phyloP scores from a whole-genome alignment of 2,113 vertebrate species.

The Genyomyrus donnyi region DNA sequence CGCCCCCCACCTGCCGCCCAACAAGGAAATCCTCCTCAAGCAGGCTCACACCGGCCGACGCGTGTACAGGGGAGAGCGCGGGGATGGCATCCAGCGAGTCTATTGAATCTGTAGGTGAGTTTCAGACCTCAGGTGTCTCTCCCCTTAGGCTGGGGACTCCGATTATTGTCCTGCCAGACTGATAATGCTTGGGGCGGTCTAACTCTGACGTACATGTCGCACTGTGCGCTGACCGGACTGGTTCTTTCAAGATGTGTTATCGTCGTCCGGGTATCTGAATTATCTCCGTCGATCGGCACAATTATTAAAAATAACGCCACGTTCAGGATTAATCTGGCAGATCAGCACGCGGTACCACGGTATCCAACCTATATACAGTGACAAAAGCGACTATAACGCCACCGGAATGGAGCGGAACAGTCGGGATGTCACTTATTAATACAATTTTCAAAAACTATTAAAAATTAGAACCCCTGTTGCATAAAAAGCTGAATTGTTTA shows the following conservation, averaged over 20 bases:
- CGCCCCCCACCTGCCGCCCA: conserved; percentile 22
- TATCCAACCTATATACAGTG: background rate
- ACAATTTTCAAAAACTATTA: background rate
- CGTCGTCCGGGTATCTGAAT: background rate
- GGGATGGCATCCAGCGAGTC: conserved; percentile 39
- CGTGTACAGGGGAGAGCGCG: background rate
- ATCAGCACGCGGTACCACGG: background rate
- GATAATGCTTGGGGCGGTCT: background rate
- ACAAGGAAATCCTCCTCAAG: conserved; percentile 48
- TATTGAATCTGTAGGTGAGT: conserved; percentile 35
- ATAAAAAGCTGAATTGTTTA: background rate
- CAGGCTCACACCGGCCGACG: background rate
- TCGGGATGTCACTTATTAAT: background rate
- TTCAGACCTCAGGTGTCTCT: background rate
- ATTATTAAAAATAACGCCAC: background rate
- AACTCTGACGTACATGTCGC: background rate
- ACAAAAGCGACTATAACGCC: background rate
- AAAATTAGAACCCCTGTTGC: background rate
- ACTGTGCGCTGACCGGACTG: background rate
- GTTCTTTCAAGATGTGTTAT: background rate
- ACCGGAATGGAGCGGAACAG: background rate
- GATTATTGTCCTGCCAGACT: background rate
- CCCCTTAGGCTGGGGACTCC: background rate
- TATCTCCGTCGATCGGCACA: background rate
- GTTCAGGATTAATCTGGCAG: background rate